Conservation (phyloP, 2,797 vertebrate genomes). For the Eulemur albifrons region DNA sequence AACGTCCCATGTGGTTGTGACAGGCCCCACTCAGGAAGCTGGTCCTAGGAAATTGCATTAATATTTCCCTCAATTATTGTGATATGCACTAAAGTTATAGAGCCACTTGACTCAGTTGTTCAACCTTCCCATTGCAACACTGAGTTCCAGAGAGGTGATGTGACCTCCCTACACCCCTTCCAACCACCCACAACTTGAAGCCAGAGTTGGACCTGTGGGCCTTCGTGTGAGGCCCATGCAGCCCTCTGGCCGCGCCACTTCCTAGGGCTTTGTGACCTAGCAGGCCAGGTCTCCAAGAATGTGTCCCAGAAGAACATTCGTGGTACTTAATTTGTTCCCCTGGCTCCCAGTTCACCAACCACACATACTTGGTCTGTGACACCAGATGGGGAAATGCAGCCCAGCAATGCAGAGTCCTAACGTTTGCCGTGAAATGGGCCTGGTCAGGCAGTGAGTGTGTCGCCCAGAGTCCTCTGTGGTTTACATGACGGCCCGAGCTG, state of each 20-base stretch:
- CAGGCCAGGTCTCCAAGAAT: too few species aligned
- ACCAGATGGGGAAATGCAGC: not conserved
- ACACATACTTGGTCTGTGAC: not conserved
- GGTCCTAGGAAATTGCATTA: not conserved
- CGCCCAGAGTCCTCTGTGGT: not conserved
- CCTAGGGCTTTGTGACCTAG: not conserved
- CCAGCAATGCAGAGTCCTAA: not conserved
- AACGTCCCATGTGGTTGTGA: not conserved
- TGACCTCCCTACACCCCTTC: not conserved
- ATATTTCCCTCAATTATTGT: not conserved
- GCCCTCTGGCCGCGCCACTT: not conserved
- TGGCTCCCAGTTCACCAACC: not conserved
- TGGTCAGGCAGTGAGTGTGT: not conserved
- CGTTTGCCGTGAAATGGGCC: not conserved
- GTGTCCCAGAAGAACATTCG: not conserved
- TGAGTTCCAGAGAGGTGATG: rapidly evolving
- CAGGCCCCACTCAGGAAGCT: not conserved
- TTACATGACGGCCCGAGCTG: not conserved
- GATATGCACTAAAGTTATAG: not conserved
- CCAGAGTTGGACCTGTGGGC: not conserved
- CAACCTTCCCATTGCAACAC: not conserved
- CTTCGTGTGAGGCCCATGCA: not conserved
- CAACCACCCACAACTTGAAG: not conserved
- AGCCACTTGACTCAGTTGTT: not conserved
- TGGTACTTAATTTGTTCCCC: not conserved